Percentiles rank a stretch among this genome's conserved stretches.
phyloP scores from a whole-genome alignment of 2,113 vertebrate genomes.

The Albula goreensis region DNA sequence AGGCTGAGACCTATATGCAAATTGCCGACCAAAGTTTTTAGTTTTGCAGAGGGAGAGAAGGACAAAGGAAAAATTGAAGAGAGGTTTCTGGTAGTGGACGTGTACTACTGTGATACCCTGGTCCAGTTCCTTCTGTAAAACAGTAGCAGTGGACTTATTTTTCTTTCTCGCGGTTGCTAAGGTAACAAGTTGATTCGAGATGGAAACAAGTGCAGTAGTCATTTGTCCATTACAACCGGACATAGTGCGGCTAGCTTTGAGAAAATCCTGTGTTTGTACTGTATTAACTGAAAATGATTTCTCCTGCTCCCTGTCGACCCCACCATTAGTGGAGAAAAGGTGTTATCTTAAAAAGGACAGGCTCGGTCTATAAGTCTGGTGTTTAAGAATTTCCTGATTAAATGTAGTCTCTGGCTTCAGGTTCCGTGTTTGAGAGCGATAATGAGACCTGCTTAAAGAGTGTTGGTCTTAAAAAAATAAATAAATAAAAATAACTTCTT shows the following conservation, averaged over 20 bases:
- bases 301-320: not conserved
- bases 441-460: not conserved
- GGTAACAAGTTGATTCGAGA: conserved; percentile 62
- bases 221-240: conserved; percentile 4
- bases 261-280: not conserved
- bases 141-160: not conserved
- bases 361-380: not conserved
- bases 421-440: not conserved
- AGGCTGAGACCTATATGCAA: not conserved
- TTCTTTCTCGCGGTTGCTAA: conserved; percentile 64
- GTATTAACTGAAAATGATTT: not conserved
- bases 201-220: conserved; percentile 23
- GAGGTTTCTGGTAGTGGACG: not conserved
- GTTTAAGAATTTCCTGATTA: not conserved
- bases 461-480: not conserved
- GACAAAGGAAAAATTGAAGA: not conserved
- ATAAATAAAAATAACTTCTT: not conserved
- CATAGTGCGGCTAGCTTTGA: not conserved
- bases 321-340: not conserved
- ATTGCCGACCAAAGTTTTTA: not conserved
- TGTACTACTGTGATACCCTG: not conserved
- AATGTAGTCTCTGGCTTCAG: not conserved
- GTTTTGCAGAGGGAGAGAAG: not conserved
- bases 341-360: not conserved
- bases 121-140: not conserved